Conservation (phyloP, 2,113 vertebrate genomes). For the Leptocoma aspasia region DNA sequence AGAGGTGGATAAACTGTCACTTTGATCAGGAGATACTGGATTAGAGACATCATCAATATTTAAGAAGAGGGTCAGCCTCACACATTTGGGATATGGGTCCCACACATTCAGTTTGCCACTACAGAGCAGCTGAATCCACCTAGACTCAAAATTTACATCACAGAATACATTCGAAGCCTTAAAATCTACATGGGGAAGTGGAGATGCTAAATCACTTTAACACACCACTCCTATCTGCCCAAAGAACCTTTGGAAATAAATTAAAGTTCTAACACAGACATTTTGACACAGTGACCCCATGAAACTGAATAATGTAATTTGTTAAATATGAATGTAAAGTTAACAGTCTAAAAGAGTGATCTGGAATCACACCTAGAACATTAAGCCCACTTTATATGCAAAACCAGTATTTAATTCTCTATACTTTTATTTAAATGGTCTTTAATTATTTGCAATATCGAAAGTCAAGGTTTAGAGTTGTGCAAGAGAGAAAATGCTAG, state of each 20-base stretch:
- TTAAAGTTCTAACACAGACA: conserved; percentile 75
- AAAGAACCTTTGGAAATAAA: conserved; percentile 69
- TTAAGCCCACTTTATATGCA: conserved; percentile 61
- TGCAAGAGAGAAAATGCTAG: not conserved
- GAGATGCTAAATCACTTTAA: conserved; percentile 61
- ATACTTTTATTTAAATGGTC: conserved; percentile 54
- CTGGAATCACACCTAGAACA: conserved; percentile 57
- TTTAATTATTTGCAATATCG: conserved; percentile 59
- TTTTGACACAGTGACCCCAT: conserved; percentile 74
- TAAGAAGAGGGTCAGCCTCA: not conserved
- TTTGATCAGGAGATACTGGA: not conserved
- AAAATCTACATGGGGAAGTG: conserved; percentile 30
- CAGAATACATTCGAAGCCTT: not conserved
- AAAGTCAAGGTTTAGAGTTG: conserved; percentile 20
- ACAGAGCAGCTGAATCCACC: not conserved
- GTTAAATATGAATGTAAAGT: conserved; percentile 71
- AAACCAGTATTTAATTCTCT: conserved; percentile 57
- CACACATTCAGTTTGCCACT: not conserved
- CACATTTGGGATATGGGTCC: not conserved
- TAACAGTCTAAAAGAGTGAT: conserved; percentile 44
- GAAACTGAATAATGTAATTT: conserved; percentile 75
- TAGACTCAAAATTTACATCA: conserved; percentile 23
- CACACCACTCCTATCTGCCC: conserved; percentile 50
- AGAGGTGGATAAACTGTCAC: not conserved
- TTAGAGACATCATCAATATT: not conserved